phyloP scores from a whole-genome alignment of 2,113 vertebrate species.

The Desmodus rotundus region DNA sequence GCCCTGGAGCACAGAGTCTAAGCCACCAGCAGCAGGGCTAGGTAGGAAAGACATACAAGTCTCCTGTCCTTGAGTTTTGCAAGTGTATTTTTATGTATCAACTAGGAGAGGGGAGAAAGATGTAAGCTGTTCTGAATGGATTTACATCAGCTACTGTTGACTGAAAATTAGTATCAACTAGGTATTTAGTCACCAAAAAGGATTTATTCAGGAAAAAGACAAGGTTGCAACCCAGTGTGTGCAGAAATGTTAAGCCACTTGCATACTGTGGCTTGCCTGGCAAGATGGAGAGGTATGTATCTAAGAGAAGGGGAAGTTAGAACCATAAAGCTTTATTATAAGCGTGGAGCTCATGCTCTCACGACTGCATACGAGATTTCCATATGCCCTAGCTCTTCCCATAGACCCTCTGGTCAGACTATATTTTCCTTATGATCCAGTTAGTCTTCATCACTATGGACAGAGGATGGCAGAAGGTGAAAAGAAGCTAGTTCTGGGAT shows the following conservation, averaged over 20 bases:
- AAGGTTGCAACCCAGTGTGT: background rate
- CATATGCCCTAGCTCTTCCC: background rate
- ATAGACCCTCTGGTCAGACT: background rate
- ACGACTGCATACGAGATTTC: background rate
- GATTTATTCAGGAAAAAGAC: background rate
- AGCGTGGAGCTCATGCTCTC: background rate
- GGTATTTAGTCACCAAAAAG: background rate
- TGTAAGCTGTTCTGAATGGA: background rate
- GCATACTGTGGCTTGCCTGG: background rate
- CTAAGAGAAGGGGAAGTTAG: background rate
- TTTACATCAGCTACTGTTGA: background rate
- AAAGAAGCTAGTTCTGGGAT: background rate
- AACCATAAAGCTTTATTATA: background rate
- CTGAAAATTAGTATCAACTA: background rate
- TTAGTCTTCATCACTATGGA: background rate
- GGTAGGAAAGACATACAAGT: background rate
- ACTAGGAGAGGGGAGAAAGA: background rate
- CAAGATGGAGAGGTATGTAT: background rate
- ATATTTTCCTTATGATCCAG: background rate
- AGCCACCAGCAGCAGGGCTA: background rate
- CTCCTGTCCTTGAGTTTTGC: background rate
- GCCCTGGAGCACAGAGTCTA: background rate
- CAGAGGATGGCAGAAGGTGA: background rate
- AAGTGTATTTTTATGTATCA: no score
- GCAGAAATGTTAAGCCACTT: background rate